These are phyloP conservation scores for Drosophila nigromelanica DNA, from an alignment of 1,140 invertebrate genomes.

Conservation along the genomic window DNA sequence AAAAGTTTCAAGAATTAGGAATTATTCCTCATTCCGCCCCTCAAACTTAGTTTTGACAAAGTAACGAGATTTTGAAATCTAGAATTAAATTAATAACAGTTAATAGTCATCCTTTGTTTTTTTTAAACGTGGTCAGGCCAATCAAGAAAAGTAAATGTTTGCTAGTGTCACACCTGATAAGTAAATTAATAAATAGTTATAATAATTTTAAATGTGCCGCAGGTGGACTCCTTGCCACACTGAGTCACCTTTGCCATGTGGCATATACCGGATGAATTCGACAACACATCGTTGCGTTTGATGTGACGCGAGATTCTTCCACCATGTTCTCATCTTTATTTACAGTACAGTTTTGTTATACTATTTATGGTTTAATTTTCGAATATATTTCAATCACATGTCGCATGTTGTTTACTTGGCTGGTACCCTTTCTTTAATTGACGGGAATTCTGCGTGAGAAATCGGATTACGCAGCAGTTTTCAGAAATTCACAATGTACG, in stretches of 20 bases:
- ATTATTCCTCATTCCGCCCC: no score
- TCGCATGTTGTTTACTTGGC: background rate
- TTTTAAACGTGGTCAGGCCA: no score
- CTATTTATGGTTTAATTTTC: no score
- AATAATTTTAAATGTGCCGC: background rate
- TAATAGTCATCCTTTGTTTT: no score
- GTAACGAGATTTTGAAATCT: no score
- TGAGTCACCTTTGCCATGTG: conserved; percentile 5
- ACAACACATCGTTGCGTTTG: conserved; percentile 3
- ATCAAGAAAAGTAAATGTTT: no score
- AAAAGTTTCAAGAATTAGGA: no score
- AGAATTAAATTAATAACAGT: no score
- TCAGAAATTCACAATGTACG: background rate
- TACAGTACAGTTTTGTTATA: background rate
- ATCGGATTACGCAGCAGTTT: background rate
- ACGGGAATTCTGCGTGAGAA: background rate
- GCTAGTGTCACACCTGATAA: background rate
- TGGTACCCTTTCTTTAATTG: background rate
- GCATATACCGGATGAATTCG: background rate
- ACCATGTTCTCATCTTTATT: background rate
- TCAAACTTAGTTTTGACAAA: no score
- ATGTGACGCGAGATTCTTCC: conserved; percentile 9
- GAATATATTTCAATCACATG: background rate
- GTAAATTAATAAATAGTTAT: background rate
- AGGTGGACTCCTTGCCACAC: background rate